Evolutionary conservation across 2,888 invertebrate genomes (phyloP).

Genomic region (Dendrolimus houi): DNA sequence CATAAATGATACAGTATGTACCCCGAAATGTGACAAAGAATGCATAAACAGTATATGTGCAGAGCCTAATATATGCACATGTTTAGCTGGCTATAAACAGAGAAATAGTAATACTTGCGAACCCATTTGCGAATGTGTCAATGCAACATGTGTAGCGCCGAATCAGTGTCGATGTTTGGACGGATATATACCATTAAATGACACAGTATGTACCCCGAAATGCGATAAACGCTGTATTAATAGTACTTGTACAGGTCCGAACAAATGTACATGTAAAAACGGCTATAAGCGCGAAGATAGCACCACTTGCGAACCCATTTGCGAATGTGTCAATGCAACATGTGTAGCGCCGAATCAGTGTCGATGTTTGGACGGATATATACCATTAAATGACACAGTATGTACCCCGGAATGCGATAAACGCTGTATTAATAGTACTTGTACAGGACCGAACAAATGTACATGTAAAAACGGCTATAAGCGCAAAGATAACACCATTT

Average conservation of each 20-base stretch:
- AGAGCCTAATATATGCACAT: slow-evolving; percentile 34
- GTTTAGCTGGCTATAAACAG: slow-evolving; percentile 27
- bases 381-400: slow-evolving; percentile 14
- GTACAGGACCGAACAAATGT: slow-evolving; percentile 37
- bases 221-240: slow-evolving; percentile 27
- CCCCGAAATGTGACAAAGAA: slow-evolving; percentile 18
- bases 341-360: slow-evolving; percentile 26
- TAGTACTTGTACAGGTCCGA: slow-evolving; percentile 37
- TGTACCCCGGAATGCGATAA: slow-evolving; percentile 10
- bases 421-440: slow-evolving; percentile 38
- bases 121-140: slow-evolving; percentile 58
- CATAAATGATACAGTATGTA: slow-evolving; percentile 22
- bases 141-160: slow-evolving; percentile 51
- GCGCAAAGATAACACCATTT: slow-evolving; percentile 4
- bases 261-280: slow-evolving; percentile 28
- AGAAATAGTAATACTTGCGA: slow-evolving; percentile 24
- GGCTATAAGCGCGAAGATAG: slow-evolving; percentile 16
- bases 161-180: slow-evolving; percentile 45
- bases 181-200: slow-evolving; percentile 33
- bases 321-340: slow-evolving; percentile 15
- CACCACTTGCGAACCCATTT: slow-evolving; percentile 7
- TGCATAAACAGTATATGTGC: slow-evolving; percentile 32
- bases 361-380: slow-evolving; percentile 37
- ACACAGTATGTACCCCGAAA: slow-evolving; percentile 10
- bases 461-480: slow-evolving; percentile 22